Base-by-base conservation (phyloP, 2,888 invertebrate genomes). In the Osmoderma eremita region DNA sequence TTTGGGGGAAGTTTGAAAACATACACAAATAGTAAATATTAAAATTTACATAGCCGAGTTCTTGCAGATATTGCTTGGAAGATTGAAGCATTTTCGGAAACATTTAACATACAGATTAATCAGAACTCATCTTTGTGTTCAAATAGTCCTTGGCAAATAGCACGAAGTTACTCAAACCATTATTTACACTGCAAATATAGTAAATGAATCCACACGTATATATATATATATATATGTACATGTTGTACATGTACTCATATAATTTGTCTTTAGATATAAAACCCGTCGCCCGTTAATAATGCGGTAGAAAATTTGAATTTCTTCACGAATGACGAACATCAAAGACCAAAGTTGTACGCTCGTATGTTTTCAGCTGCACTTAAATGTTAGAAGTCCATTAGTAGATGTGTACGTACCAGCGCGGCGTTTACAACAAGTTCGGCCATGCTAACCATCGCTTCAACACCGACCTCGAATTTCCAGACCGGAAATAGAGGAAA, bases 401-500 rank as follows among this genome's bases (percentile, higher is more conserved):
- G 71, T 67, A 72, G 71, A 72, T 17, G 62, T 63, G 41, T 51
- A 24, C 18, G 15, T 13, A 39, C 41, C n/a, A 4, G 12, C 36
- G 74, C n/a, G 12, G 12, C 36, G 74, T 74, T 73, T 24, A 15
- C 22, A 54, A 71, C 70, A 72, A 67, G 69, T 58, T 72, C 71
- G 75, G 74, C 73, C 71, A 69, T 67, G 70, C 72, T 74, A 73
- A 73, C 75, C 75, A 38, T 24, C 42, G 18, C 42, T 58, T 22
- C 58, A 15, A 71, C 75, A 71, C 70, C 69, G 56, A 65, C 71
- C 30, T 67, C 69, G 69, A 36, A 45, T 49, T 65, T 63, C 53
- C 63, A 64, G 70, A 73, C 70, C 74, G 75, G 76, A 76, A 76
- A 75, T 75, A 70, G 73, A 74, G 75, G 75, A 77, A 77, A 76